These are phyloP conservation scores for Allophyes oxyacanthae DNA, from an alignment of 2,888 invertebrate genomes.

Conservation along the genomic window DNA sequence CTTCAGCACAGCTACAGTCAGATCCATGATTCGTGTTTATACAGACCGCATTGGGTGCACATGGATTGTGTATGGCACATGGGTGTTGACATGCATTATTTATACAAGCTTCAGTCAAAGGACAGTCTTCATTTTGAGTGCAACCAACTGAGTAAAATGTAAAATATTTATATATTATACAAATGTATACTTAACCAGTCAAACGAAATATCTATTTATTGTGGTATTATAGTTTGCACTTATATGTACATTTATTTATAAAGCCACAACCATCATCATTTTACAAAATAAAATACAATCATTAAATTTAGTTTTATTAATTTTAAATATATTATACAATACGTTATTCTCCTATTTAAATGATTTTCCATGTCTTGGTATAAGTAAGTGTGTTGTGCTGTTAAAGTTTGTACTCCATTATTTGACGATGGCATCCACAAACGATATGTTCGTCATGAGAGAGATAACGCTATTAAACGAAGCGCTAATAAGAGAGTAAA, in stretches of 20 bases:
- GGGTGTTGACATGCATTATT: slow-evolving; percentile 95
- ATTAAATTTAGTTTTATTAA: neutral
- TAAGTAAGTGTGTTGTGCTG: slow-evolving; percentile 21
- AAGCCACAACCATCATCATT: slow-evolving; percentile 33
- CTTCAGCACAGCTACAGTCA: slow-evolving; percentile 95
- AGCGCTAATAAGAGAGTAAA: too few species aligned
- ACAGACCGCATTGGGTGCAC: slow-evolving; percentile 95
- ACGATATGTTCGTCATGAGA: too few species aligned
- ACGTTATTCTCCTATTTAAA: slow-evolving; percentile 14
- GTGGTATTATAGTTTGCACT: neutral
- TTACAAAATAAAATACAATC: slow-evolving; percentile 11
- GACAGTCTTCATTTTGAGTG: slow-evolving; percentile 95
- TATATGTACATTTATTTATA: slow-evolving; percentile 11
- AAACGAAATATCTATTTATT: slow-evolving; percentile 1
- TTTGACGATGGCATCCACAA: too few species aligned
- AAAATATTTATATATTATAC: slow-evolving; percentile 68
- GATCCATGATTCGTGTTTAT: slow-evolving; percentile 96
- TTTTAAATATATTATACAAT: slow-evolving; percentile 5
- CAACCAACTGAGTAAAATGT: slow-evolving; percentile 93
- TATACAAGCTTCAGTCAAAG: slow-evolving; percentile 95
- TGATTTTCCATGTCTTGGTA: slow-evolving; percentile 3
- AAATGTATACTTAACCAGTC: slow-evolving; percentile 27
- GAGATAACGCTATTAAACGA: too few species aligned
- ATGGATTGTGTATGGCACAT: slow-evolving; percentile 95
- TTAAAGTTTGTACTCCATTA: slow-evolving; percentile 22